A percentile compares a stretch with the other conserved stretches of the same genome.
Conservation (phyloP, 2,113 vertebrate genomes). For the Gnathonemus longibarbis region DNA sequence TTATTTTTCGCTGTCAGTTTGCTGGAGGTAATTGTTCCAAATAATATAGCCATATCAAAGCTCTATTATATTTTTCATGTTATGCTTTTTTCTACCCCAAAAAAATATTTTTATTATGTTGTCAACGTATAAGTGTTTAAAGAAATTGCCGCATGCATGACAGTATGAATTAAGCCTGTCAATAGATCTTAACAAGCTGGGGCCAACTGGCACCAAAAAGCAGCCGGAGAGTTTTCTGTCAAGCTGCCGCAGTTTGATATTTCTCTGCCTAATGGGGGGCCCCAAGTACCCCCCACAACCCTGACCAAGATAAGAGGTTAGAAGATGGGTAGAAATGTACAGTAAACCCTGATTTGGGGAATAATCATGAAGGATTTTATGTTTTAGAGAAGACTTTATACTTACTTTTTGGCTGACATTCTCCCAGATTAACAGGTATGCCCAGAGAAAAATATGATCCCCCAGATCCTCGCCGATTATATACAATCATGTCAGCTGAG, state of each 20-base stretch:
- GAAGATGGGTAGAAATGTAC: background rate
- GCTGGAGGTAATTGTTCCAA: background rate
- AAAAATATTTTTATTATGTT: background rate
- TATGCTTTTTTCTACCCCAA: no score
- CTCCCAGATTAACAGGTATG: slow-evolving; percentile 91
- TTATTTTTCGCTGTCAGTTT: background rate
- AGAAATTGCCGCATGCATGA: background rate
- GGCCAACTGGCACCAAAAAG: background rate
- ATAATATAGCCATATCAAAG: background rate
- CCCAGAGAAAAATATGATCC: slow-evolving; percentile 99
- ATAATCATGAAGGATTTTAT: background rate
- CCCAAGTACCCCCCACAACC: background rate
- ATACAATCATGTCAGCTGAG: slow-evolving; percentile 98
- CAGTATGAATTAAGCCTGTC: background rate
- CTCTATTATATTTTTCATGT: background rate
- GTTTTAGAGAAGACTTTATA: background rate
- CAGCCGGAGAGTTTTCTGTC: background rate
- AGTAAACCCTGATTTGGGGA: background rate
- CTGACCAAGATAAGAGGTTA: background rate
- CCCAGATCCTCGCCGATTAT: slow-evolving; percentile 95
- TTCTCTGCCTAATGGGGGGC: background rate
- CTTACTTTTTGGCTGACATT: background rate
- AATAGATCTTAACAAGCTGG: background rate
- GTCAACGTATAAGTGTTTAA: background rate
- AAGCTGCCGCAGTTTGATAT: background rate